phyloP scores from a whole-genome alignment of 2,113 vertebrate species.

The Callopanchax toddi region DNA sequence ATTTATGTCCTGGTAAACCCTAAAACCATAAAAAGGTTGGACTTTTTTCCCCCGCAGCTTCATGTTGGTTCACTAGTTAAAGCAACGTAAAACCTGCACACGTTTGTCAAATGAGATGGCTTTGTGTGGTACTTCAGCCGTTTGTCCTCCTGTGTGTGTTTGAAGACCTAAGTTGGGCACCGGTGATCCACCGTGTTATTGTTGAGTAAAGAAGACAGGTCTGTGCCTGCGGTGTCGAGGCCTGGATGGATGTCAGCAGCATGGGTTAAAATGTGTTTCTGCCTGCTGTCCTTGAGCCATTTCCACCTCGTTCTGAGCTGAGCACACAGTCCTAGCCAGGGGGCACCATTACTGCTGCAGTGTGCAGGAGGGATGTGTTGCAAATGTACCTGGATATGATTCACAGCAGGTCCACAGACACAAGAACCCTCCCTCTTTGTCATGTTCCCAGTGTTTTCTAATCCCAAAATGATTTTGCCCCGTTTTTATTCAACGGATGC shows the following conservation, averaged over 20 bases:
- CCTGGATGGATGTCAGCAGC: constrained; percentile 67
- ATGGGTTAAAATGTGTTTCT: constrained; percentile 70
- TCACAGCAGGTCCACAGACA: constrained; percentile 34
- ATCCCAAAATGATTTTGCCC: neutral
- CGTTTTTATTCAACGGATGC: neutral
- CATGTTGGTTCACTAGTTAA: neutral
- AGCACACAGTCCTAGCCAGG: constrained; percentile 58
- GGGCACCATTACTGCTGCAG: constrained; percentile 63
- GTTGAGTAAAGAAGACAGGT: constrained; percentile 66
- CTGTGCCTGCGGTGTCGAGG: constrained; percentile 55
- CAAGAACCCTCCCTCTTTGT: constrained; percentile 4
- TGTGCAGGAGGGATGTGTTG: constrained; percentile 34
- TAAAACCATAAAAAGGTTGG: no score
- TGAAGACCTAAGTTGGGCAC: constrained; percentile 35
- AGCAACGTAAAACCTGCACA: neutral
- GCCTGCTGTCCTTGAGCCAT: constrained; percentile 60
- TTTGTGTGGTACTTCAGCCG: neutral
- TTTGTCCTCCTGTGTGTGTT: constrained; percentile 7
- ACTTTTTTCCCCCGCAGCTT: neutral
- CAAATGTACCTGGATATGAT: constrained; percentile 60
- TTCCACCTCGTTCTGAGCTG: constrained; percentile 57
- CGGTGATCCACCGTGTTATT: constrained; percentile 61
- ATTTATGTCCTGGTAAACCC: no score
- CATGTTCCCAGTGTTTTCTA: constrained; percentile 10
- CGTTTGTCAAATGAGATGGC: neutral